Evolutionary conservation across 2,113 vertebrate species (phyloP).

Genomic region (Cottus gobio): DNA sequence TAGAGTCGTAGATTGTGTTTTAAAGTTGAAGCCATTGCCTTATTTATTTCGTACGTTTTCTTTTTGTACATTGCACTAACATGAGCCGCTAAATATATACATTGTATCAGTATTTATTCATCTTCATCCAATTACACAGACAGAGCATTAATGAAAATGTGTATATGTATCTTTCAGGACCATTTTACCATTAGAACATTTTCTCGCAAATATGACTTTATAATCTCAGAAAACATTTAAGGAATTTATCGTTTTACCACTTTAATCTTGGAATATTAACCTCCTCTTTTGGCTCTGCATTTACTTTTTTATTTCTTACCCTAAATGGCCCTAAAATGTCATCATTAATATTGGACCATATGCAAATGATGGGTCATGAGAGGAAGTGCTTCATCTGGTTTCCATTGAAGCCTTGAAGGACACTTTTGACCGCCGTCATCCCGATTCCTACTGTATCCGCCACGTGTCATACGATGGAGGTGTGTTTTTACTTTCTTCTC

Average conservation of each 20-base stretch:
- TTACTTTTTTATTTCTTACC: background rate
- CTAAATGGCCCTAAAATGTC: background rate
- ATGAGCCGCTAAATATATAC: background rate
- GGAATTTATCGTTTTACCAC: background rate
- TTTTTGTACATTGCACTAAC: too few relatives aligned
- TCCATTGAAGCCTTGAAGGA: background rate
- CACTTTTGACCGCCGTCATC: background rate
- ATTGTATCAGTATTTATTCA: background rate
- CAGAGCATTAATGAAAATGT: background rate
- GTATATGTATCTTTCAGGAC: background rate
- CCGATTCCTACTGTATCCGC: background rate
- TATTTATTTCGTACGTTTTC: too few relatives aligned
- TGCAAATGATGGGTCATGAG: too few relatives aligned
- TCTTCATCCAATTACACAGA: background rate
- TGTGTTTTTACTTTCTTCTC: background rate
- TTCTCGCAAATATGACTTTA: background rate
- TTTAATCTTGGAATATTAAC: background rate
- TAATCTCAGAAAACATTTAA: background rate
- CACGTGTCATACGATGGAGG: background rate
- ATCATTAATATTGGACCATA: too few relatives aligned
- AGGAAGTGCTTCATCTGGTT: background rate
- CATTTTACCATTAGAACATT: background rate
- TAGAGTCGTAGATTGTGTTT: too few relatives aligned
- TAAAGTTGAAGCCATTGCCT: too few relatives aligned
- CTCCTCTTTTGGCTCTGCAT: background rate